Conservation (phyloP, 2,797 vertebrate genomes). For the Clarias pachynema region DNA sequence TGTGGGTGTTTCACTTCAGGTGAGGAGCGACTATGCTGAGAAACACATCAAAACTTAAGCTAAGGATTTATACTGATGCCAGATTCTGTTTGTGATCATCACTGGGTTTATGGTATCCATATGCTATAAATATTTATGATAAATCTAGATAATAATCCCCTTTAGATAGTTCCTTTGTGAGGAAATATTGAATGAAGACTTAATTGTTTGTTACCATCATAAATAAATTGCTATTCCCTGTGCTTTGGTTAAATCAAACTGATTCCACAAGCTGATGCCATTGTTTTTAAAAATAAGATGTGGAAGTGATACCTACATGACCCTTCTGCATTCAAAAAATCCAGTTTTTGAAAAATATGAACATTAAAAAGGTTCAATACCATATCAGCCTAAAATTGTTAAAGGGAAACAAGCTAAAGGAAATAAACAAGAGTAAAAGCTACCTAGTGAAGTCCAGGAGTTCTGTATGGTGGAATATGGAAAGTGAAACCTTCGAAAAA, state of each 20-base stretch:
- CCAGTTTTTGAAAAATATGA: no score
- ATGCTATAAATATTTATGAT: slow-evolving; percentile 2
- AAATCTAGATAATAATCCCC: background rate
- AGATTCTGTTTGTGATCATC: background rate
- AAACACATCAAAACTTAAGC: background rate
- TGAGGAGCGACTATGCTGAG: background rate
- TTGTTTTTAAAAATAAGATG: background rate
- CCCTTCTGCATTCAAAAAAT: background rate
- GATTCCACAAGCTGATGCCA: background rate
- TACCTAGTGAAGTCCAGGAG: background rate
- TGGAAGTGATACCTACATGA: background rate
- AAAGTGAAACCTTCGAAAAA: background rate
- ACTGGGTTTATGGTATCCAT: background rate
- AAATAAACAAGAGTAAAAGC: background rate
- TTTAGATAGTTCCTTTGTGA: background rate
- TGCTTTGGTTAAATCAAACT: background rate
- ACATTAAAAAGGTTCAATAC: background rate
- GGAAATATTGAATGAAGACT: background rate
- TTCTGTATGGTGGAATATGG: background rate
- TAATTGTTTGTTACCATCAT: background rate
- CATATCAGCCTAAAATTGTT: background rate
- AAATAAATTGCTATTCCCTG: background rate
- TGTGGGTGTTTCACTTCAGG: background rate
- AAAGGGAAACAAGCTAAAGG: background rate
- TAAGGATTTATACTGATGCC: slow-evolving; percentile 5